These are phyloP conservation scores for Aphelenchoides bicaudatus DNA, from an alignment of 2,888 invertebrate species.

Conservation along the genomic window DNA sequence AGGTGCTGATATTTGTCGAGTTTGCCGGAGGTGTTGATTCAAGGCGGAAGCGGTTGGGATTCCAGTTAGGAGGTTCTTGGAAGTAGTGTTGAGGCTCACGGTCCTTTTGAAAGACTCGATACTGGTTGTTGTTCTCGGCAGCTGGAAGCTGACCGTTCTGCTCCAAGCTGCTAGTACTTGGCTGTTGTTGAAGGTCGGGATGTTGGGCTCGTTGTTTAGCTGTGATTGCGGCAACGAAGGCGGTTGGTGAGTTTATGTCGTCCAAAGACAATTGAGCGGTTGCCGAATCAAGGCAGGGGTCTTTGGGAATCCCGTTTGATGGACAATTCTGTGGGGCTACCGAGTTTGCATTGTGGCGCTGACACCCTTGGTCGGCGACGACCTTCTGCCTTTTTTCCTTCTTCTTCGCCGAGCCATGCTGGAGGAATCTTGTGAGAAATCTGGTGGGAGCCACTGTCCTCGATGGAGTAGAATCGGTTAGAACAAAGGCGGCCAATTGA, in stretches of 20 bases:
- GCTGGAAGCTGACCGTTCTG: background rate
- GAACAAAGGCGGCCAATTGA: conserved; percentile 4
- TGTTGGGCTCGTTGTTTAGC: background rate
- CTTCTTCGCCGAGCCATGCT: too few relatives aligned
- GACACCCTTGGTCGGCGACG: too few relatives aligned
- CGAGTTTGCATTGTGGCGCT: too few relatives aligned
- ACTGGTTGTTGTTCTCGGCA: background rate
- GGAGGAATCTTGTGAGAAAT: too few relatives aligned
- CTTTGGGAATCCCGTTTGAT: too few relatives aligned
- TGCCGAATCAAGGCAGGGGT: too few relatives aligned
- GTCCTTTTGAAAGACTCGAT: background rate
- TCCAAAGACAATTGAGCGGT: too few relatives aligned
- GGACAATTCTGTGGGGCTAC: too few relatives aligned
- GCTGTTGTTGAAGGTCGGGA: background rate
- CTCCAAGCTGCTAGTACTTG: background rate
- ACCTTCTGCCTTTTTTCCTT: too few relatives aligned
- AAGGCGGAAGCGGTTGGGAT: conserved; percentile 2
- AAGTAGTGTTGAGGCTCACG: background rate
- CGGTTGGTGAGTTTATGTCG: conserved; percentile 14
- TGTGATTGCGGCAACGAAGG: conserved; percentile 5
- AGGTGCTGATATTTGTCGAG: too few relatives aligned
- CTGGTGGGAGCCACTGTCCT: too few relatives aligned
- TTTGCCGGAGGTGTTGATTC: background rate
- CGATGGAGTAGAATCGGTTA: too few relatives aligned
- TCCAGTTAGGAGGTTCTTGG: background rate